Conservation (phyloP, 2,797 vertebrate species). For the Micropoecilia bifurca region DNA sequence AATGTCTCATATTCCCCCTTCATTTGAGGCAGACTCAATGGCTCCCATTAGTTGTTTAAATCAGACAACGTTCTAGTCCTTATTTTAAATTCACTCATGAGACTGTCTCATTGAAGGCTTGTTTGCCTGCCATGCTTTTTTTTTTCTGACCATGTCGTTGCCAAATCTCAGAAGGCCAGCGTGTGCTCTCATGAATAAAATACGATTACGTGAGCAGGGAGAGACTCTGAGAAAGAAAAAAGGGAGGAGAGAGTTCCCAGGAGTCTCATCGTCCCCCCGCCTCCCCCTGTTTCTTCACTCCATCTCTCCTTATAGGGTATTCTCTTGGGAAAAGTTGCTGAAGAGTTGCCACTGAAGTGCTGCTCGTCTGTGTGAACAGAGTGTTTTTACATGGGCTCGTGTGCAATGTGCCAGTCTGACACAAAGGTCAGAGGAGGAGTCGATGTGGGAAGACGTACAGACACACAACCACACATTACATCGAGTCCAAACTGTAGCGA, state of each 20-base stretch:
- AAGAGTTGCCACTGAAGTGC: constrained; percentile 11
- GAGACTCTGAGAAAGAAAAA: constrained; percentile 14
- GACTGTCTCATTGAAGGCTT: neutral
- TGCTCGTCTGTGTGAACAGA: constrained; percentile 21
- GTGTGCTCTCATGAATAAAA: constrained; percentile 78
- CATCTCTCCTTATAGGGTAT: constrained; percentile 68
- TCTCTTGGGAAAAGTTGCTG: constrained; percentile 45
- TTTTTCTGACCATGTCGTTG: constrained; percentile 24
- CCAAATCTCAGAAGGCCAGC: constrained; percentile 43
- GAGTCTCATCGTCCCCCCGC: constrained; percentile 40
- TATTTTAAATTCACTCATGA: constrained; percentile 8
- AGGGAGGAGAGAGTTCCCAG: constrained; percentile 41
- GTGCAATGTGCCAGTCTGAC: constrained; percentile 19
- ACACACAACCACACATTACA: constrained; percentile 16
- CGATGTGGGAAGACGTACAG: constrained; percentile 8
- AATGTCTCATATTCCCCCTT: constrained; percentile 42
- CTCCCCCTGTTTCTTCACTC: constrained; percentile 16
- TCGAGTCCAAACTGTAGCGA: constrained; percentile 22
- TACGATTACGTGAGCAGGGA: constrained; percentile 66
- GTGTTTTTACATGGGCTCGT: constrained; percentile 25
- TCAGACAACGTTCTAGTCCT: constrained; percentile 3
- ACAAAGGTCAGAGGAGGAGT: constrained; percentile 20
- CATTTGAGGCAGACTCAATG: constrained; percentile 12
- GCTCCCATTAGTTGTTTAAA: constrained; percentile 18
- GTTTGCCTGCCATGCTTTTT: constrained; percentile 21